A percentile compares a stretch with the other conserved stretches of the same genome.
phyloP scores from a whole-genome alignment of 2,797 vertebrate genomes.

The Octomys mimax region DNA sequence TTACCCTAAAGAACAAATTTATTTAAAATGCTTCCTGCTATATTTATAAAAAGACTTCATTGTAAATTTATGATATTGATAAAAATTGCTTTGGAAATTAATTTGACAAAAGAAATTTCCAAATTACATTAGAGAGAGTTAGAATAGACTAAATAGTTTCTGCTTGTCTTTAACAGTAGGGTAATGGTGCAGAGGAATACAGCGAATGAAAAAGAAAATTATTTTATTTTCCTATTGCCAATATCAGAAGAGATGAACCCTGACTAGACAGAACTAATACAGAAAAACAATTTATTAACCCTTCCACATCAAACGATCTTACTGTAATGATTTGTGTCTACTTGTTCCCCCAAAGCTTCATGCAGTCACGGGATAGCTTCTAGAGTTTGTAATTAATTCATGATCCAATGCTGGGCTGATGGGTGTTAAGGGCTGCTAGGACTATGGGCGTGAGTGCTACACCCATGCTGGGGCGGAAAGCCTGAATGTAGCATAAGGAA shows the following conservation, averaged over 20 bases:
- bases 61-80: slow-evolving; percentile 7
- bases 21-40: slow-evolving; percentile 29
- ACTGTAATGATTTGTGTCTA: no score
- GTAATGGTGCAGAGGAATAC: neutral
- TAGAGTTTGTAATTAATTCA: no score
- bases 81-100: neutral
- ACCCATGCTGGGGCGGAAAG: no score
- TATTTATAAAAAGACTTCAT: slow-evolving; percentile 3
- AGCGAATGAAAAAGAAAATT: neutral
- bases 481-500: no score
- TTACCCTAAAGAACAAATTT: neutral
- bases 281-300: neutral
- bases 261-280: neutral
- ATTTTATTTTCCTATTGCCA: neutral
- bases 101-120: neutral
- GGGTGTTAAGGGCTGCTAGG: no score
- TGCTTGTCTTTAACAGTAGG: slow-evolving; percentile 49
- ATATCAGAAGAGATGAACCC: neutral
- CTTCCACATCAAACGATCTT: slow-evolving; percentile 76
- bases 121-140: slow-evolving; percentile 32
- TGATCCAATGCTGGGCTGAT: no score
- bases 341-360: no score
- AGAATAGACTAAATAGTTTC: neutral
- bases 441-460: no score
- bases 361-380: no score